Evolutionary conservation across 2,888 invertebrate genomes (phyloP).

Genomic region (Lasioglossum malachurum): DNA sequence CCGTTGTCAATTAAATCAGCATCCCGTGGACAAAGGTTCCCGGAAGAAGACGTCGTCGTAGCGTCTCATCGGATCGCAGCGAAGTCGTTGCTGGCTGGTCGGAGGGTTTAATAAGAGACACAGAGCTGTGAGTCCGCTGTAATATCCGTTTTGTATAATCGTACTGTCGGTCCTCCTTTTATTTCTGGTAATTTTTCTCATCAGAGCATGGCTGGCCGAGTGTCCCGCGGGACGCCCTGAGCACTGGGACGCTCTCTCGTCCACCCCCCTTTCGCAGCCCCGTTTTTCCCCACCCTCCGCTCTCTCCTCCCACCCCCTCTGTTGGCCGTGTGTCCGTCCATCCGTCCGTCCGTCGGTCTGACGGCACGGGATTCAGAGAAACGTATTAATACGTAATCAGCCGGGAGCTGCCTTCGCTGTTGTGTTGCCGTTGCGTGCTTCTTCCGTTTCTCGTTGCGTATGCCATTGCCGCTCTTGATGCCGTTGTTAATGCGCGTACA

Average conservation of each 20-base stretch:
- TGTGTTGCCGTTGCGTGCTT: constrained; percentile 58
- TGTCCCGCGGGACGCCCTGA: constrained; percentile 79
- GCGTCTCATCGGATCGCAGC: constrained; percentile 69
- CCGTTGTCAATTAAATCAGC: constrained; percentile 43
- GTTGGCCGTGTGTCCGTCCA: constrained; percentile 51
- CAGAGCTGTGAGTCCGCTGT: constrained; percentile 69
- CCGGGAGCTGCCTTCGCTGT: constrained; percentile 73
- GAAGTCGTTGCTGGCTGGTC: constrained; percentile 56
- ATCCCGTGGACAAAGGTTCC: constrained; percentile 24
- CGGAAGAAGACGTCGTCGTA: constrained; percentile 61
- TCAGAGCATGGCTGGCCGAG: constrained; percentile 73
- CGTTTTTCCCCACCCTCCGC: neutral
- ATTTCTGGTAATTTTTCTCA: constrained; percentile 81
- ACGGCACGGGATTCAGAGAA: constrained; percentile 79
- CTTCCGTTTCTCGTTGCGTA: constrained; percentile 68
- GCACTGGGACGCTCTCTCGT: constrained; percentile 71
- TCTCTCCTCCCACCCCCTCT: neutral
- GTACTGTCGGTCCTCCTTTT: constrained; percentile 75
- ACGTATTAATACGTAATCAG: constrained; percentile 82
- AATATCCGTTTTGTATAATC: constrained; percentile 79
- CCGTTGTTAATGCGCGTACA: constrained; percentile 63
- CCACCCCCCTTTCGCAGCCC: constrained; percentile 8
- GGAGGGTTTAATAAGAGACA: constrained; percentile 75
- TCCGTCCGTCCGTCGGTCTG: constrained; percentile 73
- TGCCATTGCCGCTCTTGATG: constrained; percentile 62